Base-by-base conservation (phyloP, 2,797 vertebrate species). In the Aplochiton taeniatus region DNA sequence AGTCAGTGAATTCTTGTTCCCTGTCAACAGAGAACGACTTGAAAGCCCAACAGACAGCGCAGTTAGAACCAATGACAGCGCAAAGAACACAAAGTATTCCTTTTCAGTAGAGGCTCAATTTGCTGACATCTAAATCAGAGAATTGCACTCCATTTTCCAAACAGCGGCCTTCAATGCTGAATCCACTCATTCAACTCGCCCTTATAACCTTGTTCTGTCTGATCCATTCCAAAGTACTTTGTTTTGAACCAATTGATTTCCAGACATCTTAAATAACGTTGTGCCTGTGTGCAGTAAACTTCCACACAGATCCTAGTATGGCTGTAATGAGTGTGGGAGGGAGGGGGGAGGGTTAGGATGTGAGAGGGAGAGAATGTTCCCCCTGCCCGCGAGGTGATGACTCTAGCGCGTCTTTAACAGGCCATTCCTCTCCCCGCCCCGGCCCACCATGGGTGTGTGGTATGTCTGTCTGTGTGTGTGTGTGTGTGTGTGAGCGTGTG, bases 281-380 rank as follows among this genome's bases (percentile, higher is more conserved):
- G 31, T 31, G 3, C 31, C 31, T 6, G 31, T 31, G 31, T 31
- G 31, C 2, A 31, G 31, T 31, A 31, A 31, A 61, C 45, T 44
- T 43, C 63, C 8, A 49, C 58, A 74, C 59, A 20, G 12, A 12
- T 45, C 16, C 51, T 48, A 45, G 1, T 19, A 46, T 59, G 50
- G 50, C 70, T 75, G 19, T 16, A 52, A 17, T 55, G 55, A 69
- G 49, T 1, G 54, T 58, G 58, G 50, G 46, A 68, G 58, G 50
- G 46, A 68, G 69, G 51, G 13, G 50, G 42, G 60, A 77, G 44
- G 68, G 65, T 62, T 86, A 78, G 66, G 80, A 88, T 80, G 78
- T 58, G 77, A 83, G 81, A 78, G 75, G 83, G 83, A 84, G 73
- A 70, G 73, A 79, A 86, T 69, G 80, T 77, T 83, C 67, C 74